phyloP scores from a whole-genome alignment of 2,797 vertebrate species.

The Etheostoma nigrum region DNA sequence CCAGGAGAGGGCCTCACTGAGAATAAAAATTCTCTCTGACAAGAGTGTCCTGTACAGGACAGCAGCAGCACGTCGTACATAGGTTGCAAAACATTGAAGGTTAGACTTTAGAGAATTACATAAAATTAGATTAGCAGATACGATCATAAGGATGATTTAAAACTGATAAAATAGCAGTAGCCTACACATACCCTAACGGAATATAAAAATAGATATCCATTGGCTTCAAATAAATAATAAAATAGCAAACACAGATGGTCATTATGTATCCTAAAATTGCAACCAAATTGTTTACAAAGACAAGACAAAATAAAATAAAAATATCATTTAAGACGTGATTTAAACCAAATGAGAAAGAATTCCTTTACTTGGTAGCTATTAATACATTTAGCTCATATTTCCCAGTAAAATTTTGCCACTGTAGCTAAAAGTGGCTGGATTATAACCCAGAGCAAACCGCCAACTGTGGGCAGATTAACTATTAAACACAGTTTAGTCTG shows the following conservation, averaged over 20 bases:
- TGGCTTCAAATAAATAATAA: neutral
- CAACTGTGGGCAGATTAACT: neutral
- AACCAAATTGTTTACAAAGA: neutral
- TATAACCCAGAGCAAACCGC: neutral
- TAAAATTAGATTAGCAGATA: neutral
- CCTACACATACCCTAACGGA: neutral
- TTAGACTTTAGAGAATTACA: neutral
- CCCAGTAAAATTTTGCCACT: too few species aligned
- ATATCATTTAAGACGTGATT: neutral
- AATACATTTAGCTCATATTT: neutral
- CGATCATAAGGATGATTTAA: neutral
- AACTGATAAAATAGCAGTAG: neutral
- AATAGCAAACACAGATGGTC: neutral
- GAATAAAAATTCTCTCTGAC: neutral
- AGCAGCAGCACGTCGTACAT: neutral
- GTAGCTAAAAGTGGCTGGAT: neutral
- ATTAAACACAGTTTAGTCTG: neutral
- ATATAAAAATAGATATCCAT: neutral
- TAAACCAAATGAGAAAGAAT: neutral
- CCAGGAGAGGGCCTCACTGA: slow-evolving; percentile 41
- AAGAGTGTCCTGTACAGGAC: neutral
- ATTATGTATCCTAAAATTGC: neutral
- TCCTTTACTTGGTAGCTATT: neutral
- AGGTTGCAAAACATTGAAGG: neutral
- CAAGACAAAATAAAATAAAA: too few species aligned